phyloP scores from a whole-genome alignment of 1,140 invertebrate species.

The Heliconius melpomene region DNA sequence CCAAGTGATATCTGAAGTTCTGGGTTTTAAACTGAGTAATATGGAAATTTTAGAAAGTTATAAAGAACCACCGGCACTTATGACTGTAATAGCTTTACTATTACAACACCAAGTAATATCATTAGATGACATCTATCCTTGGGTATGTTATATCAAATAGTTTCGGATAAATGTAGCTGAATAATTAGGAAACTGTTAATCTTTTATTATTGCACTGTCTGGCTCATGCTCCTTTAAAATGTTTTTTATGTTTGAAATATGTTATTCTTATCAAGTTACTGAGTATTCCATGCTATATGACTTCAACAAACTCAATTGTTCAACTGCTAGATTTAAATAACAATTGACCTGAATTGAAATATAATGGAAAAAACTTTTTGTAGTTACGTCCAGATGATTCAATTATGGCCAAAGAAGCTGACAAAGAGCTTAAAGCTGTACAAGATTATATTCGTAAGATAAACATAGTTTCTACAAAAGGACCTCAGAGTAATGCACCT shows the following conservation, averaged over 20 bases:
- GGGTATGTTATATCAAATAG: slow-evolving; percentile 83
- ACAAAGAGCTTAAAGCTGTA: slow-evolving; percentile 91
- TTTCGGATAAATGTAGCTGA: neutral
- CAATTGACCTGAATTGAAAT: neutral
- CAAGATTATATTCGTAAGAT: slow-evolving; percentile 94
- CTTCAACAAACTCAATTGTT: no score
- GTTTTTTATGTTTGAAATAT: no score
- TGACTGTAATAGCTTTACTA: slow-evolving; percentile 93
- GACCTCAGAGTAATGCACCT: slow-evolving; percentile 88
- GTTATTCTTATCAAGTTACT: no score
- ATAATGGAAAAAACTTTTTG: slow-evolving; percentile 42
- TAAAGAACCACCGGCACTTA: slow-evolving; percentile 90
- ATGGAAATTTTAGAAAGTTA: slow-evolving; percentile 86
- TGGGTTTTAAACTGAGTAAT: slow-evolving; percentile 95
- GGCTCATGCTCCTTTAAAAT: no score
- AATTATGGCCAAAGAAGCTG: slow-evolving; percentile 90
- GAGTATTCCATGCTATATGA: no score
- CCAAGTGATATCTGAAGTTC: slow-evolving; percentile 89
- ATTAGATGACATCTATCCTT: slow-evolving; percentile 94
- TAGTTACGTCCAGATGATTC: slow-evolving; percentile 92
- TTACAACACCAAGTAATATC: slow-evolving; percentile 93
- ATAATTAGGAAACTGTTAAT: no score
- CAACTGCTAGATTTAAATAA: neutral
- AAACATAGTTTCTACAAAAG: slow-evolving; percentile 92
- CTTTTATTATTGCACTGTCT: no score